Conservation (phyloP, 1,140 invertebrate species). For the Lamellibrachia luymesi region DNA sequence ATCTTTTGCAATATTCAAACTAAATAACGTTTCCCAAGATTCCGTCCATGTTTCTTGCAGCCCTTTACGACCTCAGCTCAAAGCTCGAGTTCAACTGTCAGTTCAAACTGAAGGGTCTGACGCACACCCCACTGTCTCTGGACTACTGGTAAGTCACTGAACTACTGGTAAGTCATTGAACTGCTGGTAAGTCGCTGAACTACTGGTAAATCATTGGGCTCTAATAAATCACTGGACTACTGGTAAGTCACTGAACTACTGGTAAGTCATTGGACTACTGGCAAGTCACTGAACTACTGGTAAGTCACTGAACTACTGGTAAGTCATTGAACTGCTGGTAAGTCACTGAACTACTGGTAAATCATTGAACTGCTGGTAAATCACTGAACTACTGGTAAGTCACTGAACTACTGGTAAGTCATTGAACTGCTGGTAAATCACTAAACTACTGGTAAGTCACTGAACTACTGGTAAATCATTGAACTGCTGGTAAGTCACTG, state of each 20-base stretch:
- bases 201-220: neutral
- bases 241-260: neutral
- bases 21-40: neutral
- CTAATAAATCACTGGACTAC: too few relatives aligned
- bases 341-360: neutral
- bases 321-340: neutral
- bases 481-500: neutral
- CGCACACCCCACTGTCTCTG: conserved; percentile 51
- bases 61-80: conserved; percentile 55
- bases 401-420: neutral
- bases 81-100: conserved; percentile 56
- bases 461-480: neutral
- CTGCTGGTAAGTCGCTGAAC: neutral
- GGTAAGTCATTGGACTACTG: too few relatives aligned
- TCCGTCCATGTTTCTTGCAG: conserved; percentile 39
- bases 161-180: conserved; percentile 38
- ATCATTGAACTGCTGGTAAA: too few relatives aligned
- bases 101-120: conserved; percentile 51
- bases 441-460: too few relatives aligned
- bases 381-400: too few relatives aligned
- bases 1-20: neutral
- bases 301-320: too few relatives aligned
- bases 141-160: conserved; percentile 52
- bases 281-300: neutral
- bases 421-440: too few relatives aligned